Evolutionary conservation across 2,797 vertebrate genomes (phyloP).

Genomic region (Dipus sagitta): DNA sequence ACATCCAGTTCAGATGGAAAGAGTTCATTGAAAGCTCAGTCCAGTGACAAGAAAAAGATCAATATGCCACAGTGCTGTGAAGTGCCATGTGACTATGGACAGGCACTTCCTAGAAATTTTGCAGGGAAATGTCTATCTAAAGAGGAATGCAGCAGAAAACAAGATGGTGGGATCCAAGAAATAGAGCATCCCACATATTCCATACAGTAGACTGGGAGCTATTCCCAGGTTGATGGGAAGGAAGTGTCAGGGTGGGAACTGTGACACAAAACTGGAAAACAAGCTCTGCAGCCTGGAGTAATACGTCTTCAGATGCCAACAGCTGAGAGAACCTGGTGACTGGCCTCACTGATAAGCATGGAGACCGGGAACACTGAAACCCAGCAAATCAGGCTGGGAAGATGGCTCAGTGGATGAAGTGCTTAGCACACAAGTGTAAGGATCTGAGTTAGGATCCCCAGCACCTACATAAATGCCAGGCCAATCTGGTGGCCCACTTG

Average conservation of each 20-base stretch:
- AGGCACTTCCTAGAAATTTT: background rate
- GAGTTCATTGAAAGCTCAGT: background rate
- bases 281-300: no score
- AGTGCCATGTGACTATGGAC: background rate
- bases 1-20: constrained; percentile 37
- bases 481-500: no score
- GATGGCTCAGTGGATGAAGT: no score
- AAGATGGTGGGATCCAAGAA: background rate
- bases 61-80: background rate
- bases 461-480: no score
- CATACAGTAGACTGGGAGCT: background rate
- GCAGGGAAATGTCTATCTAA: background rate
- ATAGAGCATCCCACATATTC: background rate
- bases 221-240: background rate
- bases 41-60: background rate
- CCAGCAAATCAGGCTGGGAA: no score
- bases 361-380: background rate
- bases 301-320: background rate
- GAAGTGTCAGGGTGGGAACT: background rate
- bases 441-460: no score
- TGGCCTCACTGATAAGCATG: background rate
- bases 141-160: background rate
- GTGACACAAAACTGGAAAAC: fast-evolving
- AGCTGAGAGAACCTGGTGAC: background rate
- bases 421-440: no score